Conservation (phyloP, 30 jellyfish, hydroid and myxozoan species). For the Hydractinia symbiolongicarpus region DNA sequence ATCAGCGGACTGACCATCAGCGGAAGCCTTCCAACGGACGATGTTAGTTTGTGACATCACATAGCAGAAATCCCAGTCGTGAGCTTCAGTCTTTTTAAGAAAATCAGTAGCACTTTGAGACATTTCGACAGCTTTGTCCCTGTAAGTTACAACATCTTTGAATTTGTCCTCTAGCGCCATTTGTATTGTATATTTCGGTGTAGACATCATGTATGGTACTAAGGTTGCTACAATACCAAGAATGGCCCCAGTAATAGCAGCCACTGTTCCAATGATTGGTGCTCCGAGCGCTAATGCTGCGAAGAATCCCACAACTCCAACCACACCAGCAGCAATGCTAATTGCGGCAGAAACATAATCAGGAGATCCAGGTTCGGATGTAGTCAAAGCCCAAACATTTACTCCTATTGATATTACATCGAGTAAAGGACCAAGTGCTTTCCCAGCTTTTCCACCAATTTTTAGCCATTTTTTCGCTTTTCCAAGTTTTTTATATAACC, state of each 20-base stretch:
- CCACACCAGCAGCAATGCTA: constrained; percentile 21
- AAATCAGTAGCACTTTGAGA: no score
- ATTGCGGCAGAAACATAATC: constrained; percentile 16
- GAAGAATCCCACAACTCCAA: constrained; percentile 18
- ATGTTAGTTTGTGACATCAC: no score
- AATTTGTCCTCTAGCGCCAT: no score
- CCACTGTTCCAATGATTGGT: constrained; percentile 10
- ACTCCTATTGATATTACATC: constrained; percentile 21
- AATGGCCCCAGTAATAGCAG: constrained; percentile 13
- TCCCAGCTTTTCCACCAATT: not conserved
- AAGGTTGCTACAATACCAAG: constrained; percentile 35
- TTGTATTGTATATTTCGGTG: no score
- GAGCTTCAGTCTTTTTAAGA: no score
- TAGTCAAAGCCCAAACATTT: constrained; percentile 21
- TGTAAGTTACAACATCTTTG: no score
- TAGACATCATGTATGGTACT: not conserved
- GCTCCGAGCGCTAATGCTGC: not conserved
- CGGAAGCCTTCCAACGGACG: no score
- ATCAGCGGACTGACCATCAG: no score
- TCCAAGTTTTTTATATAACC: constrained; percentile 1
- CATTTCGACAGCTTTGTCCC: no score
- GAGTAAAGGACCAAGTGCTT: constrained; percentile 21
- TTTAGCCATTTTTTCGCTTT: constrained; percentile 22
- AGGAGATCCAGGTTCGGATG: not conserved
- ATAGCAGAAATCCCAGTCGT: no score